Conservation (phyloP, 2,888 invertebrate genomes). For the Polydrusus cervinus region DNA sequence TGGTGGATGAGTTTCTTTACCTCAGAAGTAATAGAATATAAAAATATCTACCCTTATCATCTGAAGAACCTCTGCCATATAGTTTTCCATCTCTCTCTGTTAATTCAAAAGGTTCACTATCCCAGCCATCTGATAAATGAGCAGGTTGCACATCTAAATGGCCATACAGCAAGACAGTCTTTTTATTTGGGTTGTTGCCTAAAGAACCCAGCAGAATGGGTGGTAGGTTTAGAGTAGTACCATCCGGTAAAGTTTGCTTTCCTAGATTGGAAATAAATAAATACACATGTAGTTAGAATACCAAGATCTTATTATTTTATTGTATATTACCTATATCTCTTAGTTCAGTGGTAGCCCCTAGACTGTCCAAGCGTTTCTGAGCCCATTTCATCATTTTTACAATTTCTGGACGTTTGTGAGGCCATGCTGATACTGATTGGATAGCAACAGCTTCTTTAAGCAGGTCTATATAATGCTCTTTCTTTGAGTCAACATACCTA, state of each 20-base stretch:
- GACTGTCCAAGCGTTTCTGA: constrained; percentile 76
- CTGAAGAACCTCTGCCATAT: constrained; percentile 90
- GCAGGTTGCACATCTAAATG: constrained; percentile 99
- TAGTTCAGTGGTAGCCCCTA: constrained; percentile 47
- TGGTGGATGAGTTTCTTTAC: too few relatives aligned
- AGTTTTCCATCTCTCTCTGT: constrained; percentile 91
- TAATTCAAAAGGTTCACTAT: constrained; percentile 93
- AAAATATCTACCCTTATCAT: constrained; percentile 87
- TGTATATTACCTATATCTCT: constrained; percentile 35
- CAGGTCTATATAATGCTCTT: constrained; percentile 79
- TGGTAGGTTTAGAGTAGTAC: constrained; percentile 83
- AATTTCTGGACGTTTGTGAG: constrained; percentile 86
- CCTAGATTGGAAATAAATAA: constrained; percentile 71
- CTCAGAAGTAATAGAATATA: not conserved
- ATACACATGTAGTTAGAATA: not conserved
- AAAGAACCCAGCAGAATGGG: constrained; percentile 87
- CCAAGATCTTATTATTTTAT: not conserved
- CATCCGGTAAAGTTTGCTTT: constrained; percentile 81
- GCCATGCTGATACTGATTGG: constrained; percentile 95
- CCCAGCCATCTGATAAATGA: constrained; percentile 93
- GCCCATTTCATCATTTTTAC: constrained; percentile 90
- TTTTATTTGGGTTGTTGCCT: constrained; percentile 89
- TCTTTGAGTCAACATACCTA: constrained; percentile 80
- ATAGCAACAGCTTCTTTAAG: constrained; percentile 92
- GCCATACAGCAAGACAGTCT: constrained; percentile 94